phyloP scores from a whole-genome alignment of 2,113 vertebrate genomes.

The Petromus typicus region DNA sequence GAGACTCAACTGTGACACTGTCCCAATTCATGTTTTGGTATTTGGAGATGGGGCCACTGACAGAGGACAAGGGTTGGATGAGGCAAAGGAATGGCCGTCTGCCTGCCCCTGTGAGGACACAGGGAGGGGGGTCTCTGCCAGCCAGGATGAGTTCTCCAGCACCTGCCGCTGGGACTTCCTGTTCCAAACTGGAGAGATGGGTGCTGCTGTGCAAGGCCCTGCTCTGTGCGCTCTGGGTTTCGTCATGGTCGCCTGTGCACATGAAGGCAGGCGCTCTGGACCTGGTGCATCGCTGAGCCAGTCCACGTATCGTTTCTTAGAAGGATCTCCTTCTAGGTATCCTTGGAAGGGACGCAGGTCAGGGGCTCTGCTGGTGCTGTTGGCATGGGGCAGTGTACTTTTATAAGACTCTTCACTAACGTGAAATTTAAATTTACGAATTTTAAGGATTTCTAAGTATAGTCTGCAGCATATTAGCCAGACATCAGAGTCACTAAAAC shows the following conservation, averaged over 20 bases:
- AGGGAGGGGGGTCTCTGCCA: background rate
- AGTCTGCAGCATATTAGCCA: slow-evolving; percentile 61
- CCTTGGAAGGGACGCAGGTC: background rate
- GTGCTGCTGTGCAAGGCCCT: background rate
- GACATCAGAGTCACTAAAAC: slow-evolving; percentile 62
- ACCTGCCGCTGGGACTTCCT: background rate
- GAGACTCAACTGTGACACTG: background rate
- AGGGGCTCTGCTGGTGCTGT: background rate
- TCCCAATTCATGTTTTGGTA: background rate
- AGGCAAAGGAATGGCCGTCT: background rate
- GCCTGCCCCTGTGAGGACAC: background rate
- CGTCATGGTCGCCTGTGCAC: background rate
- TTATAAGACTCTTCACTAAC: background rate
- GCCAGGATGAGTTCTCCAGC: background rate
- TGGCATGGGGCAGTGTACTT: background rate
- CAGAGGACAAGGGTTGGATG: background rate
- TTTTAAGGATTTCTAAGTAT: slow-evolving; percentile 43
- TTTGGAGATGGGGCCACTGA: background rate
- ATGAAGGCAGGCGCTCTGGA: background rate
- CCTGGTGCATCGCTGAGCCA: background rate
- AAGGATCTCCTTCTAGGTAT: background rate
- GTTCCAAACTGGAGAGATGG: background rate
- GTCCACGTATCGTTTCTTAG: background rate
- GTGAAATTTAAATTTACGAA: background rate
- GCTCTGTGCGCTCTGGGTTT: background rate